Evolutionary conservation across 2,888 invertebrate genomes (phyloP), one percentile per base, ranked within the genome.

Genomic region (Drepana falcataria): DNA sequence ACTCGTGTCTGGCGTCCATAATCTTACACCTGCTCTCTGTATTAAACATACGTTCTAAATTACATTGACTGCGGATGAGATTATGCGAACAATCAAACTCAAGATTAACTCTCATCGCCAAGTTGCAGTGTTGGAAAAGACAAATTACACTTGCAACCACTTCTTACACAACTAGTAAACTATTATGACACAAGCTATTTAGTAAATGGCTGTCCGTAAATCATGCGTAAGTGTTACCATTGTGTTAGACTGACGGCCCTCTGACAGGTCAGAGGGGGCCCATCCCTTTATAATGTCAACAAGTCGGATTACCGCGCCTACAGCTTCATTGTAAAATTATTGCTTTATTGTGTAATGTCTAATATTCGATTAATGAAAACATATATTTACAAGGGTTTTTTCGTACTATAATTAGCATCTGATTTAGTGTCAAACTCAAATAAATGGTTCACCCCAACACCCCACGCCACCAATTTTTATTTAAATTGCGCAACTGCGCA

Each of bases 221-320:
- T 56, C 47, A 52, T 33, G 48, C 49, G 49, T 37, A 49, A 49
- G 37, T 35, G 49, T 21, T 35, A 49, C 35, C n/a, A 44, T 44
- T 44, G 44, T 44, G 44, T 9, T 44, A 9, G 9, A 9, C 48
- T 55, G 55, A 59, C 54, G 59, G 56, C 58, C 53, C 53, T 62
- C 53, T 53, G 59, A 21, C 49, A 58, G 60, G 58, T 65, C 58
- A 55, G 62, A 68, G 70, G 68, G 72, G 65, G 56, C 62, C 63
- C 64, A 62, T 66, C 73, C 75, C 73, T 73, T 66, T 65, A 66
- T 68, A 66, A 68, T 74, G 81, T 75, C 77, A 79, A 80, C 80
- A 78, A 69, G 67, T 74, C 65, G 68, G 76, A 76, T 79, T 78
- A 79, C 73, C 65, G 69, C 66, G 71, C 71, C 67, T 62, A 59